These are phyloP conservation scores for Leptinotarsa peninsularis DNA, from an alignment of 2,888 invertebrate genomes.

Conservation along the genomic window DNA sequence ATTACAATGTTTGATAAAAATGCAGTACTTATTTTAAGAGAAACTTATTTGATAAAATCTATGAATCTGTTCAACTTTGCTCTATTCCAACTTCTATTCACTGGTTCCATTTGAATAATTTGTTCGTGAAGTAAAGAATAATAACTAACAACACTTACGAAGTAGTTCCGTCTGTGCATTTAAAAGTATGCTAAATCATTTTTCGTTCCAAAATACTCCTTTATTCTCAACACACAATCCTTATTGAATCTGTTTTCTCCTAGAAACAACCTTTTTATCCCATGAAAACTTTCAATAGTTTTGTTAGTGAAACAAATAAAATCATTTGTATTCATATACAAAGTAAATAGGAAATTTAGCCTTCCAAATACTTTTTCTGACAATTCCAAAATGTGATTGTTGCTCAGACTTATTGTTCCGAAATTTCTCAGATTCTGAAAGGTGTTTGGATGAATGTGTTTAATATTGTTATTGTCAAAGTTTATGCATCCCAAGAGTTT, in stretches of 20 bases:
- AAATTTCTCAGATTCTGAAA: slow-evolving; percentile 43
- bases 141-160: too few species aligned
- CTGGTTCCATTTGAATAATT: too few species aligned
- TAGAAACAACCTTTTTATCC: slow-evolving; percentile 42
- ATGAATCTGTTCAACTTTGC: too few species aligned
- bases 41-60: too few species aligned
- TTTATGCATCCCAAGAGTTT: slow-evolving; percentile 38
- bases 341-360: slow-evolving; percentile 40
- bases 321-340: slow-evolving; percentile 46
- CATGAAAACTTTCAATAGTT: slow-evolving; percentile 42
- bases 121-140: too few species aligned
- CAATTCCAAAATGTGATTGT: slow-evolving; percentile 41
- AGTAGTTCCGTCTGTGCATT: too few species aligned
- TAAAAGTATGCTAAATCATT: slow-evolving; percentile 44
- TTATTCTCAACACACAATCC: slow-evolving; percentile 38
- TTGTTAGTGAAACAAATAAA: slow-evolving; percentile 45
- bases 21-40: too few species aligned
- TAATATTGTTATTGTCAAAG: slow-evolving; percentile 45
- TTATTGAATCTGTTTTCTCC: slow-evolving; percentile 42
- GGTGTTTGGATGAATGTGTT: slow-evolving; percentile 43
- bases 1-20: too few species aligned
- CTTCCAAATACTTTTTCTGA: slow-evolving; percentile 37
- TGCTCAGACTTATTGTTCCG: slow-evolving; percentile 44
- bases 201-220: slow-evolving; percentile 37
- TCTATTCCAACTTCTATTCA: too few species aligned